Evolutionary conservation across 2,888 invertebrate genomes (phyloP).

Genomic region (Oscheius sp.): DNA sequence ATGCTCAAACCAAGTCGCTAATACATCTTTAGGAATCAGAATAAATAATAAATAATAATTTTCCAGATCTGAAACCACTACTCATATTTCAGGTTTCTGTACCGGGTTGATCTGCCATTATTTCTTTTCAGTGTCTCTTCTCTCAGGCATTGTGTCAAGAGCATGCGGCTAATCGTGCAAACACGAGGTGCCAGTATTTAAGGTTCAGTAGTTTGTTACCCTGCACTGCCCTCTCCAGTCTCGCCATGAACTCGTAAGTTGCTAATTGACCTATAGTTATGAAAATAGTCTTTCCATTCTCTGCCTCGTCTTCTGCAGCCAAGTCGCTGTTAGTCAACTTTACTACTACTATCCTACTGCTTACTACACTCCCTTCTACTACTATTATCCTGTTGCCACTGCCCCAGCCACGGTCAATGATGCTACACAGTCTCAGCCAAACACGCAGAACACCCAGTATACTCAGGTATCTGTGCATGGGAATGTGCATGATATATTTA

Average conservation of each 20-base stretch:
- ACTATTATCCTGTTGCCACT: constrained; percentile 40
- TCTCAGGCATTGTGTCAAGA: constrained; percentile 25
- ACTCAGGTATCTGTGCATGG: constrained; percentile 28
- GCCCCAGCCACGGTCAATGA: neutral
- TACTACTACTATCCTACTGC: constrained; percentile 48
- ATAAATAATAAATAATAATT: too few species aligned
- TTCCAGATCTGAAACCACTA: too few species aligned
- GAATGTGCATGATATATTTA: neutral
- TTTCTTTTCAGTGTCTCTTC: constrained; percentile 14
- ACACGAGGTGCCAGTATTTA: constrained; percentile 21
- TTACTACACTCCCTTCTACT: constrained; percentile 45
- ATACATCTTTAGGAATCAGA: too few species aligned
- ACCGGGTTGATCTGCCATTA: too few species aligned
- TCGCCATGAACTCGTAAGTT: constrained; percentile 29
- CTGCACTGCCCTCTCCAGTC: constrained; percentile 17
- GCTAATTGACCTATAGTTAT: neutral
- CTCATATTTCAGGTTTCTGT: neutral
- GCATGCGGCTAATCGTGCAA: constrained; percentile 26
- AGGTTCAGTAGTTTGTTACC: constrained; percentile 5
- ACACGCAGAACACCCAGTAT: constrained; percentile 11
- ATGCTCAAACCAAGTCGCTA: too few species aligned
- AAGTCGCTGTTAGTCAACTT: constrained; percentile 33
- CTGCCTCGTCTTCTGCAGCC: constrained; percentile 28
- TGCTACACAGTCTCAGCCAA: neutral
- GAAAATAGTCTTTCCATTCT: constrained; percentile 39